Conservation (phyloP, 2,888 invertebrate species). For the Melieria picta region DNA sequence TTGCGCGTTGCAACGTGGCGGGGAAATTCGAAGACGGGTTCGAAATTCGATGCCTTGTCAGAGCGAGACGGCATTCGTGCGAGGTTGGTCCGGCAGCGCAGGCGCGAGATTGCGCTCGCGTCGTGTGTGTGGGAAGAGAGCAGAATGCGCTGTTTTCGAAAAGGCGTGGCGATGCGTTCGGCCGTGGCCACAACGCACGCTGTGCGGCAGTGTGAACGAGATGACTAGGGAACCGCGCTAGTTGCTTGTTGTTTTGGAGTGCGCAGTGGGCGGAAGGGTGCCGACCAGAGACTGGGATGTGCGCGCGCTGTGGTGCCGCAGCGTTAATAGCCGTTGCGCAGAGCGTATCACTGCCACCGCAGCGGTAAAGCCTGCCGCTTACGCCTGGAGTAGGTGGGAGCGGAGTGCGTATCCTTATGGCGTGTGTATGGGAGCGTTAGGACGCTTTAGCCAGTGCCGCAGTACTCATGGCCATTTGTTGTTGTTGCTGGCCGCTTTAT, state of each 20-base stretch:
- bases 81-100: neutral
- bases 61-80: conserved; percentile 21
- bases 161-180: too few relatives aligned
- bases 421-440: conserved; percentile 16
- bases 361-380: too few relatives aligned
- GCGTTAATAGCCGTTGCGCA: neutral
- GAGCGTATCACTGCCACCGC: neutral
- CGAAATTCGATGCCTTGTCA: neutral
- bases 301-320: neutral
- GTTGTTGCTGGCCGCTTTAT: conserved; percentile 33
- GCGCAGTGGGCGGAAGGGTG: too few relatives aligned
- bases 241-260: too few relatives aligned
- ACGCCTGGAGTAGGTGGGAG: conserved; percentile 6
- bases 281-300: too few relatives aligned
- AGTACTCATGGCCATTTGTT: conserved; percentile 21
- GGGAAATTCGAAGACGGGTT: neutral
- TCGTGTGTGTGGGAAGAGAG: too few relatives aligned
- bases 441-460: conserved; percentile 6
- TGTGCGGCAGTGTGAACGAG: too few relatives aligned
- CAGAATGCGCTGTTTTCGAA: too few relatives aligned
- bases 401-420: conserved; percentile 22
- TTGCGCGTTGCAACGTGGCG: neutral
- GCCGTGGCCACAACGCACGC: too few relatives aligned
- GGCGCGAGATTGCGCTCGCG: too few relatives aligned
- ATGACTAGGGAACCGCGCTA: too few relatives aligned